Percentiles rank a stretch among this genome's conserved stretches.
Conservation (phyloP, 1,140 invertebrate species). For the Protaetia brevitarsis region DNA sequence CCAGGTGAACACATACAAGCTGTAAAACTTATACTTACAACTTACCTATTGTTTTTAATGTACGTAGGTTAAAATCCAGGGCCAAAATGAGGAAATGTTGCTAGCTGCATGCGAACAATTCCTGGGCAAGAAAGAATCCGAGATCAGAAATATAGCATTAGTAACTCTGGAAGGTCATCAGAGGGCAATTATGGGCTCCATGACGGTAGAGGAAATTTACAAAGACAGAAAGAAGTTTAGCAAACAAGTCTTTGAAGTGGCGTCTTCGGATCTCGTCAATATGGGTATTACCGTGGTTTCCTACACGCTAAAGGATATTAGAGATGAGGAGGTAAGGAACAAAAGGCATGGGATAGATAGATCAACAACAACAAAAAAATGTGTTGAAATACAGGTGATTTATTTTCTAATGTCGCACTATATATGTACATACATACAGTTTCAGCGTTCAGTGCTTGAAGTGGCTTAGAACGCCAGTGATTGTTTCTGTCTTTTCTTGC, state of each 20-base stretch:
- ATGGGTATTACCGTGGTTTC: conserved; percentile 99
- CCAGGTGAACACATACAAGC: conserved; percentile 61
- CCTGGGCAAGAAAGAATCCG: conserved; percentile 83
- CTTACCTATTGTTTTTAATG: background rate
- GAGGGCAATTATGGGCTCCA: conserved; percentile 96
- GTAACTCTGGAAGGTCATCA: conserved; percentile 97
- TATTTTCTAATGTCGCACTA: background rate
- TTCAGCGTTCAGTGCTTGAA: background rate
- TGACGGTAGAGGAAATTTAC: conserved; percentile 99
- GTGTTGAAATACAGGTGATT: background rate
- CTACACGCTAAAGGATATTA: conserved; percentile 95
- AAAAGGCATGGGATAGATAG: conserved; percentile 9
- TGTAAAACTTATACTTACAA: background rate
- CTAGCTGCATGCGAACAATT: conserved; percentile 96
- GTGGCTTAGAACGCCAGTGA: background rate
- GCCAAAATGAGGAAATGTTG: conserved; percentile 96
- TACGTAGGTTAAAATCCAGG: conserved; percentile 90
- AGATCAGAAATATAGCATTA: conserved; percentile 90
- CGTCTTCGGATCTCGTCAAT: conserved; percentile 92
- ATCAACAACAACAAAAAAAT: background rate
- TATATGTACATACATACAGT: background rate
- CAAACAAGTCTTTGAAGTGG: conserved; percentile 93
- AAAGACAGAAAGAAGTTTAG: conserved; percentile 99
- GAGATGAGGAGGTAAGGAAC: conserved; percentile 87
- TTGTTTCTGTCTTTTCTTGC: background rate